Percentiles rank a stretch among this genome's conserved stretches.
These are phyloP conservation scores for Linurgus olivaceus DNA, from an alignment of 2,797 vertebrate species.

Conservation along the genomic window DNA sequence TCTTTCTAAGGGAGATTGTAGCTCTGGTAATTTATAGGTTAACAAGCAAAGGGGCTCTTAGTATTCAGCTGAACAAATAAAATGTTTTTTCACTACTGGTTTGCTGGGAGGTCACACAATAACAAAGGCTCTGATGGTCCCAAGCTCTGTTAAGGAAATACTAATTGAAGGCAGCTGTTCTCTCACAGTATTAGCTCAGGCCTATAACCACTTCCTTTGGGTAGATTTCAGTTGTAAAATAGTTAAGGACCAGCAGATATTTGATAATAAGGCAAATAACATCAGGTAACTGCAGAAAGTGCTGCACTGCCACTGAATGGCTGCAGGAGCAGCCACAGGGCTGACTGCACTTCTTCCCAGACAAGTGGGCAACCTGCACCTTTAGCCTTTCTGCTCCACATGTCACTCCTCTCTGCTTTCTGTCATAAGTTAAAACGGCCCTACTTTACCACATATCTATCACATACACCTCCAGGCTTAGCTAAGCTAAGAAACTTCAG, in stretches of 20 bases:
- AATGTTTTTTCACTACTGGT: background rate
- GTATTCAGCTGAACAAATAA: constrained; percentile 56
- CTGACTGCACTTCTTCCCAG: background rate
- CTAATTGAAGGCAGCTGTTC: constrained; percentile 41
- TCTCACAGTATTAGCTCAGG: background rate
- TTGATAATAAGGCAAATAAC: background rate
- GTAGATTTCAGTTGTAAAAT: background rate
- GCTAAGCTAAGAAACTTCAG: background rate
- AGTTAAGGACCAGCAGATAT: background rate
- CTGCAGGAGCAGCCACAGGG: background rate
- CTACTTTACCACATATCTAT: background rate
- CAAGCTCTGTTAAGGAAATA: background rate
- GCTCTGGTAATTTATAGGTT: constrained; percentile 37
- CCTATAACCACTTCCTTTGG: background rate
- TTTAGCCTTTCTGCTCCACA: background rate
- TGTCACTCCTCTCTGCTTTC: background rate
- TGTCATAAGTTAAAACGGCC: background rate
- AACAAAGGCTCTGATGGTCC: constrained; percentile 5
- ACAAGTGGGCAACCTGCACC: background rate
- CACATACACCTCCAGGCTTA: background rate
- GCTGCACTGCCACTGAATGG: background rate
- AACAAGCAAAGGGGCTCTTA: constrained; percentile 35
- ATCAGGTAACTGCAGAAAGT: background rate
- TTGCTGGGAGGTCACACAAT: constrained; percentile 4
- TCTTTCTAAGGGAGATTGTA: background rate